Percentiles rank a stretch among this genome's conserved stretches.
phyloP scores from a whole-genome alignment of 1,140 invertebrate genomes.

The Zophobas morio region DNA sequence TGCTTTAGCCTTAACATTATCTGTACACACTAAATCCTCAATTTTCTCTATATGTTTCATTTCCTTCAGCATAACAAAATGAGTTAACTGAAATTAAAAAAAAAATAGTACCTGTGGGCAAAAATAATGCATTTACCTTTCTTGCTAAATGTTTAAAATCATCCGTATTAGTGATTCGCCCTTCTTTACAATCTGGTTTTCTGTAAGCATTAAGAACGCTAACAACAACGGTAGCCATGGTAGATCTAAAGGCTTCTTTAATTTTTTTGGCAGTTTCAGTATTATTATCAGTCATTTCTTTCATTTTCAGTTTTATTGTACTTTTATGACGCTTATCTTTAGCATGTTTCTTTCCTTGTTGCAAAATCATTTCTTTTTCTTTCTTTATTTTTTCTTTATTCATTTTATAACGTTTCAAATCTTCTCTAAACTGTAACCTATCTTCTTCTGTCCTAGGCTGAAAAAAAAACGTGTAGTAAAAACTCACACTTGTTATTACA shows the following conservation, averaged over 20 bases:
- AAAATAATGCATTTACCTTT: conserved; percentile 78
- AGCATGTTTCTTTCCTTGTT: conserved; percentile 62
- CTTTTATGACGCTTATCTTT: conserved; percentile 60
- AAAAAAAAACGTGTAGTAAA: conserved; percentile 52
- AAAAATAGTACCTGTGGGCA: conserved; percentile 22
- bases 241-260: conserved; percentile 90
- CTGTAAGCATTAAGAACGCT: conserved; percentile 91
- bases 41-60: conserved; percentile 91
- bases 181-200: conserved; percentile 86
- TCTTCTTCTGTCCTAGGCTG: conserved; percentile 85
- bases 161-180: conserved; percentile 89
- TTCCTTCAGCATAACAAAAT: conserved; percentile 97
- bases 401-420: conserved; percentile 78
- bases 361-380: conserved; percentile 74
- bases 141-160: conserved; percentile 97
- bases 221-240: conserved; percentile 93
- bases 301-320: conserved; percentile 64
- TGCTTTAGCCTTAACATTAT: conserved; percentile 94
- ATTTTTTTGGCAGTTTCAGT: conserved; percentile 75
- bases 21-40: conserved; percentile 90
- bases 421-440: conserved; percentile 77
- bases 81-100: conserved; percentile 84
- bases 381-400: conserved; percentile 84
- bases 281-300: conserved; percentile 69
- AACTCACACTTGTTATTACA: conserved; percentile 48